Evolutionary conservation across 2,113 vertebrate genomes (phyloP).

Genomic region (Poeciliopsis retropinna): DNA sequence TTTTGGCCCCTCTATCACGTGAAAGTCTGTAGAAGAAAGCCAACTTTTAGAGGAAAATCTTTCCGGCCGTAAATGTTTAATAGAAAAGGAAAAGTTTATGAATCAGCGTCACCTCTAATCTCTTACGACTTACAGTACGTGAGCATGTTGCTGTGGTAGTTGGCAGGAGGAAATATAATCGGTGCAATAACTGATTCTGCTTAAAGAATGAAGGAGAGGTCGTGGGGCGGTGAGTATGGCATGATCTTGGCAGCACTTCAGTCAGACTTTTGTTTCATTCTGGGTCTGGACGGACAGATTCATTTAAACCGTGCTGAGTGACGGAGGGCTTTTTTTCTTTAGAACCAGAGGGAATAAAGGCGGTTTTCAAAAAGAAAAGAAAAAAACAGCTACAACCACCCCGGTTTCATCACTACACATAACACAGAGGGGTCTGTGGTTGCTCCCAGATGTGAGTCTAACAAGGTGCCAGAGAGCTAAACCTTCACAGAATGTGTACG

Average conservation of each 20-base stretch:
- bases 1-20: background rate
- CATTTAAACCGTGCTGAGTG: background rate
- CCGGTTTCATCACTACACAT: conserved; percentile 9
- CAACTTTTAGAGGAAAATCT: background rate
- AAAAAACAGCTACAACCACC: background rate
- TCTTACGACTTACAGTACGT: background rate
- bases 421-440: conserved; percentile 2
- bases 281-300: background rate
- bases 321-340: background rate
- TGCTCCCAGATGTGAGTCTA: conserved; percentile 8
- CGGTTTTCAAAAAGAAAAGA: background rate
- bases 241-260: conserved; percentile 2
- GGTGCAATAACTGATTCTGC: background rate
- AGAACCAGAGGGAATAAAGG: background rate
- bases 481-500: conserved; percentile 2
- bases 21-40: background rate
- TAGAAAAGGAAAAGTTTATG: background rate
- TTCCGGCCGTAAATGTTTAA: background rate
- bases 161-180: background rate
- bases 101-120: background rate
- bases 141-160: background rate
- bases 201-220: background rate
- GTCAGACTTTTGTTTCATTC: background rate
- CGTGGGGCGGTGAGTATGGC: background rate
- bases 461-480: background rate